These are phyloP conservation scores for Nomada ruficornis DNA, from an alignment of 2,888 invertebrate species.

Conservation along the genomic window DNA sequence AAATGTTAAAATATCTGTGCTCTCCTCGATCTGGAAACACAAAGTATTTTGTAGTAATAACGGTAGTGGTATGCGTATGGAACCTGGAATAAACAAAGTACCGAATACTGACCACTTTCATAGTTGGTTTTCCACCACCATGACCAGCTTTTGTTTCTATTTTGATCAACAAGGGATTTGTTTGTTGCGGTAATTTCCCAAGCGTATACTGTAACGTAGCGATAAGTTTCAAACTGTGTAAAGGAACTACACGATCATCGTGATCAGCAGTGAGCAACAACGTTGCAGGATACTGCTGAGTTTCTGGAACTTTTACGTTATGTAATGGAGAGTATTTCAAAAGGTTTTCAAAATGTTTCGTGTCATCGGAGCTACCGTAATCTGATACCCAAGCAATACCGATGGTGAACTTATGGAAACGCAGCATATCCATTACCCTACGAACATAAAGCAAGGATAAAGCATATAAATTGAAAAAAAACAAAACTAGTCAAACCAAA, in stretches of 20 bases:
- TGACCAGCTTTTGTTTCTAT: constrained; percentile 99
- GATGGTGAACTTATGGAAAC: constrained; percentile 99
- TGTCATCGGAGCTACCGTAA: constrained; percentile 95
- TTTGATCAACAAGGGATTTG: constrained; percentile 93
- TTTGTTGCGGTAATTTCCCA: constrained; percentile 88
- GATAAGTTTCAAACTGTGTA: constrained; percentile 97
- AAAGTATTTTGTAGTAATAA: constrained; percentile 45
- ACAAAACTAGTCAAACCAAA: constrained; percentile 10
- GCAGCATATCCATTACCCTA: constrained; percentile 98
- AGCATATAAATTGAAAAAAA: not conserved
- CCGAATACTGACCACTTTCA: constrained; percentile 90
- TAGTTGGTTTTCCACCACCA: constrained; percentile 98
- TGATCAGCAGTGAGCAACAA: constrained; percentile 98
- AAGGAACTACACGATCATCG: constrained; percentile 98
- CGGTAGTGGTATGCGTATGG: not conserved
- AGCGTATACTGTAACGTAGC: constrained; percentile 94
- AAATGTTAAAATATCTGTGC: constrained; percentile 95
- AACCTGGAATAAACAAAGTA: constrained; percentile 10
- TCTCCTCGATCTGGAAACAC: constrained; percentile 93
- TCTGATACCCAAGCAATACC: constrained; percentile 98
- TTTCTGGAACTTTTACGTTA: constrained; percentile 89
- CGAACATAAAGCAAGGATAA: constrained; percentile 17
- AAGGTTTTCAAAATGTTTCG: constrained; percentile 93
- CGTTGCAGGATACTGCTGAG: constrained; percentile 94
- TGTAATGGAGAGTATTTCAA: constrained; percentile 97